A percentile compares a stretch with the other conserved stretches of the same genome.
Conservation (phyloP, 2,797 vertebrate species). For the Bradypodion ventrale region DNA sequence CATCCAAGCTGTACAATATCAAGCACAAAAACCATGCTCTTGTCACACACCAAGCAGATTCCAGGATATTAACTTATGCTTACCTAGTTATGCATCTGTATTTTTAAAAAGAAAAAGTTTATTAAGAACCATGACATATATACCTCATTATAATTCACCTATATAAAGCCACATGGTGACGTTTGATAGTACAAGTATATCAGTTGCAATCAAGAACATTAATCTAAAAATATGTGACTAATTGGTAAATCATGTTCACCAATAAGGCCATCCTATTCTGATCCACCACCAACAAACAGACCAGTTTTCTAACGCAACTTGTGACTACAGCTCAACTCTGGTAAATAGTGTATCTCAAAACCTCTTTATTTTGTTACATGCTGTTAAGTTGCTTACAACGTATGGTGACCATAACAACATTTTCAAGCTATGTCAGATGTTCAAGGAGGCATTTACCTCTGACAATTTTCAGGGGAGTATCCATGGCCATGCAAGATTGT, state of each 20-base stretch:
- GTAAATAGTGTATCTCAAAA: too few species aligned
- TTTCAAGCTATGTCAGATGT: too few species aligned
- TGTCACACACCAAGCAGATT: constrained; percentile 14
- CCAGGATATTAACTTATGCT: neutral
- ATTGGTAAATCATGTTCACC: neutral
- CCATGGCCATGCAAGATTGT: too few species aligned
- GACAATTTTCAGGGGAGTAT: too few species aligned
- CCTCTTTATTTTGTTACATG: too few species aligned
- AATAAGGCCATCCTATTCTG: neutral
- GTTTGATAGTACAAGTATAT: neutral
- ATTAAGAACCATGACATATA: neutral
- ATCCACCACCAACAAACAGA: neutral
- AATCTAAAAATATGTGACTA: neutral
- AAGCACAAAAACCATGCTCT: constrained; percentile 12
- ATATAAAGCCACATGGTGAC: neutral
- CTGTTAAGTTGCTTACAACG: too few species aligned
- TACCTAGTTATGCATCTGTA: constrained; percentile 43
- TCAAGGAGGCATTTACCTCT: too few species aligned
- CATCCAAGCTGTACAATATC: neutral
- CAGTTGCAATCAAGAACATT: neutral
- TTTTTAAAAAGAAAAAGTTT: constrained; percentile 38
- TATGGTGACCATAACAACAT: too few species aligned
- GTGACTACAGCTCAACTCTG: neutral
- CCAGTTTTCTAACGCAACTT: neutral
- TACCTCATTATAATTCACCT: neutral